Base-by-base conservation (phyloP, 2,113 vertebrate species). In the Oncorhynchus masou region DNA sequence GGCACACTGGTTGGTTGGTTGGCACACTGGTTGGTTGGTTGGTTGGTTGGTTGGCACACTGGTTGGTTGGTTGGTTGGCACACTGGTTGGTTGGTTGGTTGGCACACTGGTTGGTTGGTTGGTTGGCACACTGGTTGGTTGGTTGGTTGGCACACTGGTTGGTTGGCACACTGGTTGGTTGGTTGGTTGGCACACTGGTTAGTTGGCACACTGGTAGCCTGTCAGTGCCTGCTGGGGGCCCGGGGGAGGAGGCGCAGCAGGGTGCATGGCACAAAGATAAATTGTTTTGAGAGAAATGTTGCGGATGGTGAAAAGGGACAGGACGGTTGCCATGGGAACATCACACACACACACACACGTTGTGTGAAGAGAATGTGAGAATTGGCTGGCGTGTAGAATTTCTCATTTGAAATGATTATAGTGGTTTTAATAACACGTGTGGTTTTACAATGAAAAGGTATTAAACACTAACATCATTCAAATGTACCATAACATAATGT, bases 291-390 rank as follows among this genome's bases (percentile, higher is more conserved):
- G 60, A 22, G 22, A 71, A 62, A 16, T 3, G 19, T 25, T 67
- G 25, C 16, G 13, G 82, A 86, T 48, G 69, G 78, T 78, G 73
- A 75, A 68, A 78, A 49, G 70, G 73, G 45, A 64, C 5, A 3
- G 77, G 73, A 66, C 68, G 25, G 85, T 85, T 80, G 76, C 86
- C 78, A 85, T 81, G 83, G 87, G 45, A 90, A 90, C 83, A 6
- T 54, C 16, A 12, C 72, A 75, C 57, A 75, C 16, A 12, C 72
- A 75, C 57, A 75, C 27, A 27, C 68, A 49, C 3, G 13, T 25
- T 54, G 68, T 8, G 15, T 74, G 29, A 73, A 59, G 75, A 34
- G 13, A 66, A 20, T 34, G 12, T 11, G 39, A 57, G 27, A n/a
- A 48, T 25, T 60, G 22, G 45, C 45, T 49, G 69, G 7, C 5